Evolutionary conservation across 2,888 invertebrate species (phyloP), one percentile per base, ranked within the genome.

Genomic region (Plemyria rubiginata): DNA sequence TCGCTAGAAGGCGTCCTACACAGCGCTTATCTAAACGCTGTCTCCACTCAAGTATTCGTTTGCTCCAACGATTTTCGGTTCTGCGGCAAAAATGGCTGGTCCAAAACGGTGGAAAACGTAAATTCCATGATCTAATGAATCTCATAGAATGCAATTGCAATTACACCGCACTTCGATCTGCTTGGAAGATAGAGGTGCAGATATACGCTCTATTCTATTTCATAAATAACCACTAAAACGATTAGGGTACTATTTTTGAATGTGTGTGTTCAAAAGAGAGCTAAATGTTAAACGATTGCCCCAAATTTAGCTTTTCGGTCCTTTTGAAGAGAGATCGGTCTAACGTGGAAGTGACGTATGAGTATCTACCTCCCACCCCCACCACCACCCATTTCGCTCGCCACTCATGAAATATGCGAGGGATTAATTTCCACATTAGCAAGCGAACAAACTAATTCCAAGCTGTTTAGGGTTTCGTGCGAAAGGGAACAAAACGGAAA

Each of bases 321-420:
- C 53, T 53, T 64, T 60, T 65, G 65, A 67, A 68, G 64, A 62
- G 54, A 74, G 72, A 71, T 70, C 62, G 74, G 72, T 70, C 65
- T 66, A 65, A 71, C 67, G 72, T 78, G 78, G 74, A 76, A 74
- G 79, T 81, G 80, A 81, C 79, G 76, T 75, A 79, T 80, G 75
- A 59, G 58, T 15, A 15, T 9, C 70, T 64, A n/a, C n/a, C n/a
- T n/a, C n/a, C n/a, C n/a, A n/a, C n/a, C n/a, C 70, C 55, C 38
- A 61, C 54, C 38, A 61, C 54, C 67, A 53, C 54, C 12, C 60
- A 51, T 52, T 28, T 59, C 72, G 68, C 70, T 70, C 70, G 54
- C 71, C 70, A 62, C 76, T 68, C 73, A 72, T 78, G 77, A 79
- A 77, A 75, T 75, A 79, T 79, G 72, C 66, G 68, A 71, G 68